Evolutionary conservation across 2,797 vertebrate genomes (phyloP).

Genomic region (Danio jaintianensis): DNA sequence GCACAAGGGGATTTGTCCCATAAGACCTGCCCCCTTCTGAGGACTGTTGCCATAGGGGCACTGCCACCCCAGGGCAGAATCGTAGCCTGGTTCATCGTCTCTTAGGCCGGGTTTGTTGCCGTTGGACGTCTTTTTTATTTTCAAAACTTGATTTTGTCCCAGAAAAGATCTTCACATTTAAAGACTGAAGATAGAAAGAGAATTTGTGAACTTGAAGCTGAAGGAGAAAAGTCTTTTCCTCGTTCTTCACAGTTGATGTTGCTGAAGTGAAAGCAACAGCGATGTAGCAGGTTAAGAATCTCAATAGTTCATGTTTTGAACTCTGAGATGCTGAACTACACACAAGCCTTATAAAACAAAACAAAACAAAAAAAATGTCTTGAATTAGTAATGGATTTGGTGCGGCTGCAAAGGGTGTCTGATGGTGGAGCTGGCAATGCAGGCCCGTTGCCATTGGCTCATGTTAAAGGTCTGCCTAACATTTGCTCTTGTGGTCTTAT

Average conservation of each 20-base stretch:
- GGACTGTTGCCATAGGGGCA: constrained; percentile 53
- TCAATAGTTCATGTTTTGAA: not conserved
- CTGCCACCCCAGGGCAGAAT: constrained; percentile 47
- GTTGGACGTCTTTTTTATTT: constrained; percentile 58
- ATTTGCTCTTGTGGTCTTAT: constrained; percentile 23
- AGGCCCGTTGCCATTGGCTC: constrained; percentile 36
- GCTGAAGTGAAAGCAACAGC: not conserved
- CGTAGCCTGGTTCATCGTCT: constrained; percentile 59
- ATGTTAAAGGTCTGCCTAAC: constrained; percentile 29
- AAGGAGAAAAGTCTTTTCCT: not conserved
- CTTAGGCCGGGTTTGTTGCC: constrained; percentile 49
- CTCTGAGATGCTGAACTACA: not conserved
- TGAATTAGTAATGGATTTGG: constrained; percentile 32
- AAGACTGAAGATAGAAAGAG: not conserved
- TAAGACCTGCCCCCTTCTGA: constrained; percentile 57
- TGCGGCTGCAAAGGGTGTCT: constrained; percentile 29
- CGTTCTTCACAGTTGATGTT: not conserved
- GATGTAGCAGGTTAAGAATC: not conserved
- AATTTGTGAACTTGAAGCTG: not conserved
- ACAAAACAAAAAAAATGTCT: not conserved
- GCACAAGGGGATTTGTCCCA: constrained; percentile 48
- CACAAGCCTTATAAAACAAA: too few species aligned
- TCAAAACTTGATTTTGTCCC: constrained; percentile 14
- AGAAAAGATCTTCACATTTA: not conserved
- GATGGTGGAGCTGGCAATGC: constrained; percentile 28